These are phyloP conservation scores for Eurystomus gularis DNA, from an alignment of 2,113 vertebrate species.

Conservation along the genomic window DNA sequence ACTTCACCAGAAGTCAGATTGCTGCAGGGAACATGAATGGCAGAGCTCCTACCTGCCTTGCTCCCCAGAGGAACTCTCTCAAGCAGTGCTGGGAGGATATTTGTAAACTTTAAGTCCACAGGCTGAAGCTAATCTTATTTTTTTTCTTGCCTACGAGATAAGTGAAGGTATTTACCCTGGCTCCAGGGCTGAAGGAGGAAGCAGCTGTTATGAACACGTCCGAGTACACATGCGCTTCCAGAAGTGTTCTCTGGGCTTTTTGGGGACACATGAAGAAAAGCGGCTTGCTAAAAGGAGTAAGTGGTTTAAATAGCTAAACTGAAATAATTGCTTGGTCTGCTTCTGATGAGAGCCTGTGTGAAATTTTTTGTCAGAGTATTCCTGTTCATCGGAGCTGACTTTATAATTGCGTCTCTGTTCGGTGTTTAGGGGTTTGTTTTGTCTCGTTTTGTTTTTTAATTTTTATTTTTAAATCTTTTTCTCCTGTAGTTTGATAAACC, in stretches of 20 bases:
- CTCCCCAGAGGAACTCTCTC: neutral
- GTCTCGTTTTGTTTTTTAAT: no score
- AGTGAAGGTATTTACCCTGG: neutral
- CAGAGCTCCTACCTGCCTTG: neutral
- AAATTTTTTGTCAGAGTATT: neutral
- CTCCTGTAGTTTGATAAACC: neutral
- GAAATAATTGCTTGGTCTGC: neutral
- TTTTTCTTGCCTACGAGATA: neutral
- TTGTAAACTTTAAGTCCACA: neutral
- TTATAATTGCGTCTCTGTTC: neutral
- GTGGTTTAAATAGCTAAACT: neutral
- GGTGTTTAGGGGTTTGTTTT: neutral
- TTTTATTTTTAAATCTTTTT: neutral
- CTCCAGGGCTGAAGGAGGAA: neutral
- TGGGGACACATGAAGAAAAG: accelerated
- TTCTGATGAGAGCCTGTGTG: neutral
- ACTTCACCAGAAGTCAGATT: neutral
- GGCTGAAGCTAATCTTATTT: neutral
- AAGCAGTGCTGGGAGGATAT: neutral
- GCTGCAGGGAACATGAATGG: neutral
- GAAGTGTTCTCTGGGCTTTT: neutral
- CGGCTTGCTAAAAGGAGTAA: neutral
- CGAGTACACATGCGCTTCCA: accelerated
- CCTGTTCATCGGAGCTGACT: neutral
- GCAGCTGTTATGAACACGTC: accelerated